Conservation (phyloP, 2,113 vertebrate species). For the Cariama cristata region DNA sequence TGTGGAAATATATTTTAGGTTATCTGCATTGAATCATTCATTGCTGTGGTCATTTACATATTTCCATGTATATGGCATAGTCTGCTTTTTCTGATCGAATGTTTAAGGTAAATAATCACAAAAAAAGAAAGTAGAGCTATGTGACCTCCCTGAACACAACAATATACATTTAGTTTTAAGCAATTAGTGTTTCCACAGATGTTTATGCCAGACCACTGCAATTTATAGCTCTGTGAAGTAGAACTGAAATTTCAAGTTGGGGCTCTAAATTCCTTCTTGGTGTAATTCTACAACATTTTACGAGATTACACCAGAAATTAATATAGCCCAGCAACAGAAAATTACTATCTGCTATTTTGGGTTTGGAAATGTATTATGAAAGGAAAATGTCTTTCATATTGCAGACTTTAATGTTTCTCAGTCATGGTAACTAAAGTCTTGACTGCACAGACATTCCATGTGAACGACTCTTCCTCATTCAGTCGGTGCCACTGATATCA, state of each 20-base stretch:
- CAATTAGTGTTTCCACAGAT: slow-evolving; percentile 7
- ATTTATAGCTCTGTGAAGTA: slow-evolving; percentile 8
- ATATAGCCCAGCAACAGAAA: background rate
- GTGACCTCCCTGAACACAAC: slow-evolving; percentile 27
- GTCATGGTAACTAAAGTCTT: background rate
- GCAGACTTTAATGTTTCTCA: background rate
- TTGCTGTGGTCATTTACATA: slow-evolving; percentile 31
- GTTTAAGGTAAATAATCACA: slow-evolving; percentile 59
- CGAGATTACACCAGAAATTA: background rate
- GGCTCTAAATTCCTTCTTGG: background rate
- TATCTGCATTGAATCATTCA: slow-evolving; percentile 58
- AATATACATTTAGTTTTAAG: slow-evolving; percentile 46
- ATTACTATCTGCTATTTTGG: background rate
- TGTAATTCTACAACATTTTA: background rate
- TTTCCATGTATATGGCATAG: slow-evolving; percentile 20
- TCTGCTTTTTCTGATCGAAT: slow-evolving; percentile 47
- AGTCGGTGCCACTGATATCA: background rate
- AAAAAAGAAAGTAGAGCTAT: slow-evolving; percentile 32
- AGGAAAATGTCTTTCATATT: background rate
- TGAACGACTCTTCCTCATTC: background rate
- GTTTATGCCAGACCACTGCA: slow-evolving; percentile 27
- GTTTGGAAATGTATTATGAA: background rate
- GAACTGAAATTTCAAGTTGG: slow-evolving; percentile 11
- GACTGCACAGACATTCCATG: background rate
- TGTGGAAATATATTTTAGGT: background rate